Percentiles rank a stretch among this genome's conserved stretches.
Evolutionary conservation across 2,888 invertebrate species (phyloP).

Genomic region (Lasioglossum figueresi): DNA sequence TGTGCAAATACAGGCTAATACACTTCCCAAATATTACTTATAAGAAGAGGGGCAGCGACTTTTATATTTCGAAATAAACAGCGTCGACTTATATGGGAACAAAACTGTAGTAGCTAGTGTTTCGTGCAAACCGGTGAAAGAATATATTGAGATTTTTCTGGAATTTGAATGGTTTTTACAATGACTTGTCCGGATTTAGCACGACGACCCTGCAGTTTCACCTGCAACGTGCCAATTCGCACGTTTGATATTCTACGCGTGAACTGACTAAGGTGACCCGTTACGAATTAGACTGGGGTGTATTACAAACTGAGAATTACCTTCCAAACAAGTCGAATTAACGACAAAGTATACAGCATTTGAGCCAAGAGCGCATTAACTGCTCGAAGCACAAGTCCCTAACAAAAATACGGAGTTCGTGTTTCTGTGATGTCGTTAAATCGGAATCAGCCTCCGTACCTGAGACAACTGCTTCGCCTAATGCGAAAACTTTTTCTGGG

Average conservation of each 20-base stretch:
- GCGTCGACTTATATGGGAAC: too few species aligned
- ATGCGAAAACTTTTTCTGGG: constrained; percentile 52
- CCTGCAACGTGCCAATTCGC: not conserved
- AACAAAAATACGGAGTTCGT: constrained; percentile 33
- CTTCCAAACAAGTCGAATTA: not conserved
- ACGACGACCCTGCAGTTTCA: not conserved
- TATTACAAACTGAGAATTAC: not conserved
- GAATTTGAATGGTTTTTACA: not conserved
- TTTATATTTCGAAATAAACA: too few species aligned
- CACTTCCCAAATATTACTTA: too few species aligned
- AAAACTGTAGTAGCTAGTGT: too few species aligned
- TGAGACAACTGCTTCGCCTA: constrained; percentile 35
- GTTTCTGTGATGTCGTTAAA: constrained; percentile 38
- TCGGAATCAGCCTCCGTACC: constrained; percentile 37
- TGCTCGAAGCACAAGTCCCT: not conserved
- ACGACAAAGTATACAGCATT: not conserved
- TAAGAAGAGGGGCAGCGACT: too few species aligned
- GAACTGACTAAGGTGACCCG: not conserved
- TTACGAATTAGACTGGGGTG: not conserved
- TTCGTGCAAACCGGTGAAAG: not conserved
- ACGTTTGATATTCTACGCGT: not conserved
- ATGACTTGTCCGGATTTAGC: not conserved
- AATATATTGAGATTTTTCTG: not conserved
- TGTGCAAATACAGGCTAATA: too few species aligned
- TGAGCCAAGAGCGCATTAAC: not conserved